These are phyloP conservation scores for Holacanthella duospinosa DNA, from an alignment of 2,888 invertebrate species.

Conservation along the genomic window DNA sequence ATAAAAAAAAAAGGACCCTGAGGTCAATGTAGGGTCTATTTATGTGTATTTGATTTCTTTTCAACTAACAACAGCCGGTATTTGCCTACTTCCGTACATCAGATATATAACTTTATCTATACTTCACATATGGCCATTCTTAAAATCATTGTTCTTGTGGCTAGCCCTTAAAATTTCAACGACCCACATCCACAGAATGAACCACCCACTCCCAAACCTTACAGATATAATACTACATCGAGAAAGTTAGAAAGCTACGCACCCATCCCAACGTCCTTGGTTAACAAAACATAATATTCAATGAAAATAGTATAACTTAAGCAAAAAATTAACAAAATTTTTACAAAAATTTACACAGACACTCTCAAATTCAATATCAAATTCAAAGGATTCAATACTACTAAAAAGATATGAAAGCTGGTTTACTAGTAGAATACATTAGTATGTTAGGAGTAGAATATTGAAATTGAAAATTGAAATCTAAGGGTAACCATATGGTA, in stretches of 20 bases:
- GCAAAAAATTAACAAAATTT: no score
- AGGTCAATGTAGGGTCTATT: slow-evolving; percentile 1
- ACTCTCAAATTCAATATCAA: no score
- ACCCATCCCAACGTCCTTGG: no score
- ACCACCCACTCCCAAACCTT: not conserved
- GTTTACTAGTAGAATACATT: not conserved
- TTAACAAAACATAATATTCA: no score
- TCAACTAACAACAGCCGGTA: not conserved
- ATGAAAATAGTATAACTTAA: no score
- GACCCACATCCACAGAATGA: not conserved
- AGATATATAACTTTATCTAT: not conserved
- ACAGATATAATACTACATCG: no score
- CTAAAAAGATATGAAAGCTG: no score
- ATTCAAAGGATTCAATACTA: no score
- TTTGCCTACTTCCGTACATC: no score
- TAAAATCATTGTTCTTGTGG: not conserved
- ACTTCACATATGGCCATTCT: not conserved
- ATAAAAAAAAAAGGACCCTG: no score
- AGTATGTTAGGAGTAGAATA: not conserved
- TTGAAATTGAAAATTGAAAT: not conserved
- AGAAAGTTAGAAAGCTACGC: no score
- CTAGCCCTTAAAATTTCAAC: not conserved
- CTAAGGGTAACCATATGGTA: not conserved
- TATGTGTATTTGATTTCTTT: not conserved
- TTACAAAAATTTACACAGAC: no score